A percentile compares a stretch with the other conserved stretches of the same genome.
Conservation (phyloP, 2,113 vertebrate species). For the Leptocoma aspasia region DNA sequence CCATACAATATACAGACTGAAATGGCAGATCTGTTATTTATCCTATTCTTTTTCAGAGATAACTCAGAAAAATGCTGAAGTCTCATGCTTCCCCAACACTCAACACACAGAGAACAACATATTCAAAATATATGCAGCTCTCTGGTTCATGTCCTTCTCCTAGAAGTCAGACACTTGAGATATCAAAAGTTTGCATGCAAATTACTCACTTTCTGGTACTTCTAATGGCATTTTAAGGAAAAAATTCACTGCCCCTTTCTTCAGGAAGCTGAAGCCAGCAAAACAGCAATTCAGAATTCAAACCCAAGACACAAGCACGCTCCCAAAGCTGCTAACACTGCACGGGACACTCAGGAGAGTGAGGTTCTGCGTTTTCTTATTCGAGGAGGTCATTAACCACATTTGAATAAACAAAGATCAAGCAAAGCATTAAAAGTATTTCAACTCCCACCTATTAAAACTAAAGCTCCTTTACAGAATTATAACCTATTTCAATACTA, state of each 20-base stretch:
- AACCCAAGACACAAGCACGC: neutral
- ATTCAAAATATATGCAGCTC: neutral
- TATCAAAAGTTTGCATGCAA: neutral
- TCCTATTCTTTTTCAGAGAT: neutral
- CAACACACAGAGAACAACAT: neutral
- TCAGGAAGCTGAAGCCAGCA: neutral
- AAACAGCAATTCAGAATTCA: neutral
- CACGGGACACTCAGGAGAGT: neutral
- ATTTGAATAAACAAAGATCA: conserved; percentile 53
- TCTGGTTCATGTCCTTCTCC: neutral
- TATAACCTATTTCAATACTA: neutral
- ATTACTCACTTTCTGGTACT: neutral
- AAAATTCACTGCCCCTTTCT: neutral
- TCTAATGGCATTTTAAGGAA: neutral
- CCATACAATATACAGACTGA: neutral
- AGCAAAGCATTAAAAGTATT: neutral
- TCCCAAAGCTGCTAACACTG: neutral
- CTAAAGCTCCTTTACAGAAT: conserved; percentile 22
- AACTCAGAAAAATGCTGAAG: neutral
- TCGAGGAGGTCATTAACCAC: conserved; percentile 20
- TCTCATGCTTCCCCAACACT: neutral
- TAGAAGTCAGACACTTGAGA: neutral
- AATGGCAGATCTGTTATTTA: neutral
- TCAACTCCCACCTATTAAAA: conserved; percentile 14
- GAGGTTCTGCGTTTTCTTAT: neutral